These are phyloP conservation scores for Alectura lathami DNA, from an alignment of 2,113 vertebrate species.

Conservation along the genomic window DNA sequence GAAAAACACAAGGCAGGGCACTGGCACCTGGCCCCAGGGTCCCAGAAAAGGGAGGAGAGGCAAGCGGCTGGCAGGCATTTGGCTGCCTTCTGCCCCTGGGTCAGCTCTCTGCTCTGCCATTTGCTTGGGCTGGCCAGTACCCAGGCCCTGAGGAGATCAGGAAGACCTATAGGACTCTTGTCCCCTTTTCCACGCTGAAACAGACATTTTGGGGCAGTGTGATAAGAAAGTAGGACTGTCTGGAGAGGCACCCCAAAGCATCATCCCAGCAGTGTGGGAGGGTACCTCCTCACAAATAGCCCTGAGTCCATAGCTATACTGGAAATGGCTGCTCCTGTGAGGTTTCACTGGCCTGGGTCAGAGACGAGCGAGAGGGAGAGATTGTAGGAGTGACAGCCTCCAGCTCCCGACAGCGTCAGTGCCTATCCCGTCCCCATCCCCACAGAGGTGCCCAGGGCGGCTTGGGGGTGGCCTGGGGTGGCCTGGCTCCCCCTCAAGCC, in stretches of 20 bases:
- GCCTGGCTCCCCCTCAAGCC: background rate
- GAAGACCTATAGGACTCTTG: background rate
- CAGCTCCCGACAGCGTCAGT: background rate
- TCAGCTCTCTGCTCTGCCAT: background rate
- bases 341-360: background rate
- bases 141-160: background rate
- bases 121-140: background rate
- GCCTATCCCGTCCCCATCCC: fast-evolving
- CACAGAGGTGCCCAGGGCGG: fast-evolving
- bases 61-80: background rate
- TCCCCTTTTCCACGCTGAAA: background rate
- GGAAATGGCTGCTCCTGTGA: background rate
- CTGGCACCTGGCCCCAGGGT: background rate
- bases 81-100: background rate
- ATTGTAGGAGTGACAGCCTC: background rate
- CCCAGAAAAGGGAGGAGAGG: background rate
- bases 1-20: background rate
- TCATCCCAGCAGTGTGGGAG: background rate
- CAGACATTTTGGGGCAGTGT: background rate
- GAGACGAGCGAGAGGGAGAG: background rate
- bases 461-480: background rate
- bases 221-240: background rate
- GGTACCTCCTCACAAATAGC: background rate
- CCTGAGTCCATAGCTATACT: background rate
- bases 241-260: background rate